Evolutionary conservation across 1,140 invertebrate species (phyloP), one percentile per base, ranked within the genome.

Genomic region (Camponotus floridanus): DNA sequence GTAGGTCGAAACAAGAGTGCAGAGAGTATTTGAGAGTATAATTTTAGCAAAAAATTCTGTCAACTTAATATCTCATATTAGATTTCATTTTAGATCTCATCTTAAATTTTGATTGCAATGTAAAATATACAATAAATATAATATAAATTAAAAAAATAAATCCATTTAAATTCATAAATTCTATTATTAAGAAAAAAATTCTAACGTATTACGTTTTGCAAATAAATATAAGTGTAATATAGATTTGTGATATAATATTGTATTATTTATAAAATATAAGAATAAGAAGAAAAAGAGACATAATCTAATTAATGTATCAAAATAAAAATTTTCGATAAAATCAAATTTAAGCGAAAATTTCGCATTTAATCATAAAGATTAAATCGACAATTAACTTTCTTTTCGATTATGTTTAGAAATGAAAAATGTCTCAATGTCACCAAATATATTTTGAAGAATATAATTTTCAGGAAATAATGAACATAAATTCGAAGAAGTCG

Each of bases 401-500:
- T 36, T 39, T 62, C 15, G 15, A 8, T 42, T 45, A 18, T 62
- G 0, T 62, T 15, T 31, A 26, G 61, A 74, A 59, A 61, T 42
- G 8, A 39, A 76, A 74, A 59, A 61, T 42, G 8, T 42, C 39
- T 59, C 7, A 76, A 31, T 42, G 36, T 59, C 48, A 31, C 4
- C 55, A 13, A 62, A 33, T 59, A 26, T 4, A 21, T 64, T 13
- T 36, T 26, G 5, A 9, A 36, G 18, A 51, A 15, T 8, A 18
- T n/a, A 55, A 67, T 67, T 51, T 5, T 42, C 1, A 45, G 26
- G n/a, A 45, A 45, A 42, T 39, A 81, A 81, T 31, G 61, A 61
- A 51, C 31, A 13, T 57, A 80, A 86, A 84, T 78, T 36, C 59
- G 33, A 11, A 51, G 68, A 15, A 15, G 61, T 42, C 51, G 80